Base-by-base conservation (phyloP, 2,113 vertebrate species). In the Maccullochella peelii region DNA sequence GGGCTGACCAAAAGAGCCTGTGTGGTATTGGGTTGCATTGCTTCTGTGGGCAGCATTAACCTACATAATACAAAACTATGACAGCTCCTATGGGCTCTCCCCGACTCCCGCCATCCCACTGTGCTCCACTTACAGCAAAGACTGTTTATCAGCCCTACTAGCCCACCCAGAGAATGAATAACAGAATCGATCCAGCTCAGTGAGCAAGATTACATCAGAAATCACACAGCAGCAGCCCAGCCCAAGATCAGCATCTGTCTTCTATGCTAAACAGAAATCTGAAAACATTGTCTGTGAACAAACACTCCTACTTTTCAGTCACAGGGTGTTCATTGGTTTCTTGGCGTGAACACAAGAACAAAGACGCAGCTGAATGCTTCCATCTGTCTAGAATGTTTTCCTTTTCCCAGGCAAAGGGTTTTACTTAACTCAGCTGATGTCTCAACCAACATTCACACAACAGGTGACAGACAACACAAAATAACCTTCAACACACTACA, bases 21-120 rank as follows among this genome's bases (percentile, higher is more conserved):
- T 8, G 70, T 42, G 61, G 27, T 6, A 21, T 8, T 47, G 57
- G 40, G 21, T 15, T 42, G 8, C n/a, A 4, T 33, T 52, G 27
- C 76, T 33, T 70, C 65, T 71, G 49, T 11, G 52, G 81, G 85
- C 67, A 42, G 77, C 74, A 12, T 87, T 89, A 90, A 93, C 87
- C 86, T 90, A 84, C 83, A 92, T 91, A 69, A 80, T 11, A 23
- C 74, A 73, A 73, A 89, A 86, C 63, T 82, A 62, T 90, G 89
- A 88, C 89, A 85, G 86, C 79, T 91, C 90, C 91, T 86, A 8
- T 84, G 85, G 90, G 87, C 70, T 71, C 80, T 66, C 11, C 69
- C 55, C 8, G 6, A 59, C 79, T 79, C 73, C 33, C 33, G 1
- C 73, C 77, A 50, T 16, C 47, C 68, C 33, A 77, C 78, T 15